Evolutionary conservation across 2,888 invertebrate species (phyloP), one percentile per base, ranked within the genome.

Genomic region (Rotaria socialis): DNA sequence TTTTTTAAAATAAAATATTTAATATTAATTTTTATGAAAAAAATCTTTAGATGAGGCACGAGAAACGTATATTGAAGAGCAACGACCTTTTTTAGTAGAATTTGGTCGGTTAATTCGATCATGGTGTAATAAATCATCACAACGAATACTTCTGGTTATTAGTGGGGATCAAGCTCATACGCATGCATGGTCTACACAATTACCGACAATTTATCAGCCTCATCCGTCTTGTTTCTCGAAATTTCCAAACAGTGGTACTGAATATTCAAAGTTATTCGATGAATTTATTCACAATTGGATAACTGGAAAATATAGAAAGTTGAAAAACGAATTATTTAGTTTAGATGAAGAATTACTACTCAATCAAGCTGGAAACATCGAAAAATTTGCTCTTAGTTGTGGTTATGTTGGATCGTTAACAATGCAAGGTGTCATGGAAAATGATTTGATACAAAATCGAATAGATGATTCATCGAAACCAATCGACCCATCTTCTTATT

Each of bases 121-220:
- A n/a, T 80, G 80, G 80, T 80, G 80, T 47, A n/a, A 80, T 80
- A 24, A 43, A 47, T 80, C 80, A n/a, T 47, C 80, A 4, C 22
- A 47, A 22, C 80, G 80, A n/a, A 80, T 80, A 11, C 47, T 80
- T n/a, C 2, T 80, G n/a, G 14, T 80, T 47, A 80, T 80, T 5
- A 80, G 80, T 47, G 80, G 80, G 16, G 80, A 80, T 47, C 80
- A 80, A 80, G 43, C 80, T n/a, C 80, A 80, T 47, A 80, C 80
- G 4, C 80, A 80, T 80, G 22, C 47, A n/a, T 80, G 80, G 80
- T 80, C 80, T n/a, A 4, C 80, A 41, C 11, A 47, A 47, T 80
- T 80, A 47, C 47, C 80, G 47, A 47, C 11, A 14, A 80, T 80
- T 47, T 80, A 80, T 80, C 80, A 80, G 47, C 80, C 80, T 47